A percentile compares a stretch with the other conserved stretches of the same genome.
Evolutionary conservation across 1,140 invertebrate genomes (phyloP).

Genomic region (Drosophila erecta): DNA sequence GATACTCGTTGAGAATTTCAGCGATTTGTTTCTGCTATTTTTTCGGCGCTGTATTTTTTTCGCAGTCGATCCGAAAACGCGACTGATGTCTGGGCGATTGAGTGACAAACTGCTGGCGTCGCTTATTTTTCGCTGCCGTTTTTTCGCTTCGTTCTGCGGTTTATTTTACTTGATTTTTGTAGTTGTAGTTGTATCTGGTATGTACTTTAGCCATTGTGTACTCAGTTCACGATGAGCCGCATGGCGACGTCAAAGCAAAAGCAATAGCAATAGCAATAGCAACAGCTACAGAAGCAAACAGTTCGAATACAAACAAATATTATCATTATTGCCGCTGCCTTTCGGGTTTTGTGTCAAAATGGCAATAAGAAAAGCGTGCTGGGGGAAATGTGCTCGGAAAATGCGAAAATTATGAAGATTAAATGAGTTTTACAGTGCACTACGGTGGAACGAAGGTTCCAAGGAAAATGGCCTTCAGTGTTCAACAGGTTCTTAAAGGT

Average conservation of each 20-base stretch:
- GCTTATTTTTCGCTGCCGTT: conserved; percentile 65
- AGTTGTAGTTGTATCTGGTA: conserved; percentile 48
- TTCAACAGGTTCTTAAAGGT: no score
- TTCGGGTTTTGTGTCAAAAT: conserved; percentile 30
- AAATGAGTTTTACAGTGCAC: conserved; percentile 18
- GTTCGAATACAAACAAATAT: conserved; percentile 50
- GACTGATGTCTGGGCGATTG: conserved; percentile 79
- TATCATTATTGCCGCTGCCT: conserved; percentile 41
- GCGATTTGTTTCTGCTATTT: conserved; percentile 11
- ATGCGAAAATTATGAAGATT: conserved; percentile 24
- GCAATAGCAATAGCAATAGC: conserved; percentile 14
- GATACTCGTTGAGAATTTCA: conserved; percentile 47
- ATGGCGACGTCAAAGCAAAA: conserved; percentile 51
- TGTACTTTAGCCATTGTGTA: conserved; percentile 82
- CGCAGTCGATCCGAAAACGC: conserved; percentile 54
- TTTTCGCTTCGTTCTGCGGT: conserved; percentile 64
- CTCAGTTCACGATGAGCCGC: conserved; percentile 73
- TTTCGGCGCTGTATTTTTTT: conserved; percentile 13
- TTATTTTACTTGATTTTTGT: conserved; percentile 66
- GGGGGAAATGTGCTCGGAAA: conserved; percentile 13
- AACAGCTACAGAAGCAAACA: conserved; percentile 33
- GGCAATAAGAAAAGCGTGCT: conserved; percentile 36
- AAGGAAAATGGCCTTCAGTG: no score
- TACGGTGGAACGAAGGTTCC: not conserved
- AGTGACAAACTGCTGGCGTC: conserved; percentile 77